Base-by-base conservation (phyloP, 2,113 vertebrate species). In the Sinocyclocheilus maitianheensis region DNA sequence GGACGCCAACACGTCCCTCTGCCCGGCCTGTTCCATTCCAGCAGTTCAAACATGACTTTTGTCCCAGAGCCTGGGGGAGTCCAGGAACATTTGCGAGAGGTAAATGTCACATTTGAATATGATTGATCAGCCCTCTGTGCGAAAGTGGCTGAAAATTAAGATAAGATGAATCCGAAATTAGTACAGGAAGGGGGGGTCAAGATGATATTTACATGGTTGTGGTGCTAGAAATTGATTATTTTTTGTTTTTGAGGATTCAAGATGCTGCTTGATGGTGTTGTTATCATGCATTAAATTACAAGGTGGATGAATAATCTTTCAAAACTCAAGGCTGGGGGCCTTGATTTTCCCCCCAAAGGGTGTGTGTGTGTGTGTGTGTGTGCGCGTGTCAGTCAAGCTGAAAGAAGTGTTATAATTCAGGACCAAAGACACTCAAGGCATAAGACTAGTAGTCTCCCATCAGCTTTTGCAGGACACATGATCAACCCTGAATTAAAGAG, bases 81-180 rank as follows among this genome's bases (percentile, higher is more conserved):
- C 76, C 10, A n/a, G 85, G 83, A 88, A 90, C 89, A 90, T 90
- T 90, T 88, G 79, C 83, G 58, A 77, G 74, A 86, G 76, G 89
- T 90, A 88, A 90, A 90, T 90, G 85, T 84, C 89, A 88, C 89
- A 90, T 90, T 90, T 85, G 55, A 90, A 90, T 90, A 85, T 60
- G 77, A 88, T 90, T 86, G 87, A 88, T 88, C 79, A 85, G 69
- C 65, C 58, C 65, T 67, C 83, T 55, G 67, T 26, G 87, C 58
- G 76, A 88, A 84, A 76, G 53, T 86, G 77, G 83, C 55, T 40
- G 46, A 62, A 85, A 90, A 88, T 85, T 75, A 53, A 87, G 67
- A 85, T 79, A 80, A 84, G 48, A 85, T 67, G 58, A 83, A 85
- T 71, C 4, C 5, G 18, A 71, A 40, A 67, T 87, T 83, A 77